Conservation (phyloP, 2,797 vertebrate genomes). For the Anguilla anguilla region DNA sequence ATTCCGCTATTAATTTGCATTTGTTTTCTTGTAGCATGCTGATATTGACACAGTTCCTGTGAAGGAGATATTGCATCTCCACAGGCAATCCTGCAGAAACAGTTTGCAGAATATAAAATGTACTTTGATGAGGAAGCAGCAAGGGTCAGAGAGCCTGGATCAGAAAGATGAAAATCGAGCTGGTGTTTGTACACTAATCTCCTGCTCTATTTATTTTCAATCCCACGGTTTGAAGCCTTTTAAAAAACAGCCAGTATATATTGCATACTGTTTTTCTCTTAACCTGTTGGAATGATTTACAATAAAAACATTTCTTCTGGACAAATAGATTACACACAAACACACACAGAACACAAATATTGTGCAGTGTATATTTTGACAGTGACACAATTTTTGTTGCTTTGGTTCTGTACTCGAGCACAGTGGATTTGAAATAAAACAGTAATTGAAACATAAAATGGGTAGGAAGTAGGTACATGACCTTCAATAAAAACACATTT, state of each 20-base stretch:
- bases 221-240: constrained; percentile 18
- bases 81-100: constrained; percentile 44
- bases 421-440: neutral
- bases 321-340: neutral
- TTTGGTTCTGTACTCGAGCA: too few species aligned
- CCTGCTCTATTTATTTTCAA: constrained; percentile 13
- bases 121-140: constrained; percentile 39
- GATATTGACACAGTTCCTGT: constrained; percentile 50
- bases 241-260: neutral
- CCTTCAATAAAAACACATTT: neutral
- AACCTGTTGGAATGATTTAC: constrained; percentile 8
- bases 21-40: constrained; percentile 53
- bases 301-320: constrained; percentile 7
- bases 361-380: too few species aligned
- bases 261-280: neutral
- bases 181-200: constrained; percentile 22
- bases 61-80: constrained; percentile 55
- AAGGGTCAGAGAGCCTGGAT: constrained; percentile 35
- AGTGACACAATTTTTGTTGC: too few species aligned
- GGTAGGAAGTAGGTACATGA: neutral
- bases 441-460: neutral
- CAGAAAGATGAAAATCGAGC: constrained; percentile 11
- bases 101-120: constrained; percentile 50
- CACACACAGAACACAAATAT: neutral
- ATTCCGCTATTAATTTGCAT: constrained; percentile 35